Base-by-base conservation (phyloP, 2,888 invertebrate species). In the Eupithecia subumbrata region DNA sequence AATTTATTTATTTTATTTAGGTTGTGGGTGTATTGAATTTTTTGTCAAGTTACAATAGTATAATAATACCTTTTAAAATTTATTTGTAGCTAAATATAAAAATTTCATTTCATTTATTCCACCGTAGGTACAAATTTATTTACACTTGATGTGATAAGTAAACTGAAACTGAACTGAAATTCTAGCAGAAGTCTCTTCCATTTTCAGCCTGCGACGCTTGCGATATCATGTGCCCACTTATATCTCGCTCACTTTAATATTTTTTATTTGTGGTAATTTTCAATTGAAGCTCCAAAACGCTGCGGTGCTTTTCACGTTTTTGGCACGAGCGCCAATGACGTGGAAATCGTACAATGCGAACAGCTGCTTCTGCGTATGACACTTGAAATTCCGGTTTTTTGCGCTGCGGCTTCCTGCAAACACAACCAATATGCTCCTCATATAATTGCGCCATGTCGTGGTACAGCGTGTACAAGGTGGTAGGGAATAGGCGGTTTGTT, bases 341-440 rank as follows among this genome's bases (percentile, higher is more conserved):
- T 72, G 77, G 63, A 60, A 75, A 69, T 68, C 52, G 75, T 56
- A 73, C 76, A 76, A 74, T 77, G 75, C 52, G 76, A 79, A 78
- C 81, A 79, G 79, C 78, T 78, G 80, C 76, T 74, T 45, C 79
- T 80, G 79, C 77, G 78, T 79, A 70, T 75, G 79, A 82, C 78
- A 73, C 76, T 75, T 66, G 73, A 73, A 80, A 78, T 69, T 76
- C 69, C 72, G 16, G 16, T 79, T 79, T 80, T 81, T 80, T 79
- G 73, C 73, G 60, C 64, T 76, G 78, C 77, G 76, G 78, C 74
- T 78, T 77, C 75, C 79, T 79, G 75, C 75, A 69, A 60, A 74
- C 69, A 74, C 77, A 77, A 79, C 78, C 80, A 78, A 81, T 79
- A 81, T 76, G 75, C 69, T 74, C 71, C 77, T 69, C 75, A 75